Evolutionary conservation across 2,888 invertebrate genomes (phyloP).

Genomic region (Plagodis dolabraria): DNA sequence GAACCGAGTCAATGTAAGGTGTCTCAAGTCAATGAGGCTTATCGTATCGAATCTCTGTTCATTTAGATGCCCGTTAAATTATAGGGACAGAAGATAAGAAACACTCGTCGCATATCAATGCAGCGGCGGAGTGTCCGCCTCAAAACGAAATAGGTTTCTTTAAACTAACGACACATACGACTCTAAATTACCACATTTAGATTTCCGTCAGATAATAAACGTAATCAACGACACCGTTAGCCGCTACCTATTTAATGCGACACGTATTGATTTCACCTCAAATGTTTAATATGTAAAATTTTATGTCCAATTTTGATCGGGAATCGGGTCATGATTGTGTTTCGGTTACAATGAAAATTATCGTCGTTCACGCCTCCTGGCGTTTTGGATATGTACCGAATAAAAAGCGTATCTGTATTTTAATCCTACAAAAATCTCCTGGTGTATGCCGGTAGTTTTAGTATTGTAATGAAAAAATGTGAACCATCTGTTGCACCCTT

Average conservation of each 20-base stretch:
- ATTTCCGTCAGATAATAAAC: constrained; percentile 62
- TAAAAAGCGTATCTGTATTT: constrained; percentile 73
- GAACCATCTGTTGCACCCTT: constrained; percentile 84
- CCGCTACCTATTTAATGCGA: constrained; percentile 46
- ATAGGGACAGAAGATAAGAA: constrained; percentile 74
- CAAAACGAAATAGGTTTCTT: constrained; percentile 62
- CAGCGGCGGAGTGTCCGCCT: constrained; percentile 56
- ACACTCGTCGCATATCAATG: constrained; percentile 71
- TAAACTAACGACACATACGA: constrained; percentile 64
- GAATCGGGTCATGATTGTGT: constrained; percentile 46
- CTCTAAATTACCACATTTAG: constrained; percentile 72
- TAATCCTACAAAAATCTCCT: constrained; percentile 81
- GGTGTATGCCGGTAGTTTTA: constrained; percentile 70
- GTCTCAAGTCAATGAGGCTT: constrained; percentile 74
- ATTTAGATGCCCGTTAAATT: constrained; percentile 82
- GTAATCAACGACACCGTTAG: constrained; percentile 56
- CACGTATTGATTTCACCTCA: constrained; percentile 31
- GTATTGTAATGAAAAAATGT: constrained; percentile 79
- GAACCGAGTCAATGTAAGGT: constrained; percentile 67
- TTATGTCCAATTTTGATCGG: constrained; percentile 14
- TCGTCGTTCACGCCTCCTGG: constrained; percentile 72
- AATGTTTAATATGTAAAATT: constrained; percentile 8
- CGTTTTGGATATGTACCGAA: constrained; percentile 74
- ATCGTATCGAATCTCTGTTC: constrained; percentile 80
- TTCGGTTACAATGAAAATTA: constrained; percentile 67